These are phyloP conservation scores for Indicator indicator DNA, from an alignment of 2,113 vertebrate genomes.

Conservation along the genomic window DNA sequence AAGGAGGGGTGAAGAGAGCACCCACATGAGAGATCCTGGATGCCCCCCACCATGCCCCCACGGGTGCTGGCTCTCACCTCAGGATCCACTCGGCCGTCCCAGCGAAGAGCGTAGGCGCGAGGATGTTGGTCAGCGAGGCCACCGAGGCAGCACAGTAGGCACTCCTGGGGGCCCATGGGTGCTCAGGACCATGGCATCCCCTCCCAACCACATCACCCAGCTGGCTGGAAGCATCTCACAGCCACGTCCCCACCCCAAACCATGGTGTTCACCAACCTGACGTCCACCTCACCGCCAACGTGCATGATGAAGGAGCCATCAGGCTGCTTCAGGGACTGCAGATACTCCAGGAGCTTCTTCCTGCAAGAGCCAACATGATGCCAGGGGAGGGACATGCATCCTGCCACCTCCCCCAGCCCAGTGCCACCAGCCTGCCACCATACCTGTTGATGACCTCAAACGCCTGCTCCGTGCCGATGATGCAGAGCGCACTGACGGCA, in stretches of 20 bases:
- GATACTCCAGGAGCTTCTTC: conserved; percentile 92
- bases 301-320: conserved; percentile 98
- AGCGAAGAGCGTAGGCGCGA: conserved; percentile 85
- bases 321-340: conserved; percentile 89
- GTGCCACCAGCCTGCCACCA: not conserved
- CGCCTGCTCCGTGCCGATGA: conserved; percentile 94
- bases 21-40: not conserved
- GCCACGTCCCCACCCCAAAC: not conserved
- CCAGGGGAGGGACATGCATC: too few relatives aligned
- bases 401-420: not conserved
- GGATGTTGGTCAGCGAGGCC: conserved; percentile 92
- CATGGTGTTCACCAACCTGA: conserved; percentile 82
- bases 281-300: conserved; percentile 92
- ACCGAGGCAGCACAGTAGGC: conserved; percentile 93
- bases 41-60: not conserved
- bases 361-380: conserved; percentile 76
- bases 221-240: not conserved
- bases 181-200: not conserved
- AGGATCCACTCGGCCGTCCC: conserved; percentile 92
- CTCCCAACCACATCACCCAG: not conserved
- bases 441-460: conserved; percentile 91
- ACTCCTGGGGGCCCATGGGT: conserved; percentile 75
- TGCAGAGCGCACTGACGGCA: conserved; percentile 91
- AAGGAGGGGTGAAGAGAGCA: accelerated
- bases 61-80: conserved; percentile 75